A percentile compares a stretch with the other conserved stretches of the same genome.
phyloP scores from a whole-genome alignment of 1,140 invertebrate genomes.

The Kradibia gibbosae region DNA sequence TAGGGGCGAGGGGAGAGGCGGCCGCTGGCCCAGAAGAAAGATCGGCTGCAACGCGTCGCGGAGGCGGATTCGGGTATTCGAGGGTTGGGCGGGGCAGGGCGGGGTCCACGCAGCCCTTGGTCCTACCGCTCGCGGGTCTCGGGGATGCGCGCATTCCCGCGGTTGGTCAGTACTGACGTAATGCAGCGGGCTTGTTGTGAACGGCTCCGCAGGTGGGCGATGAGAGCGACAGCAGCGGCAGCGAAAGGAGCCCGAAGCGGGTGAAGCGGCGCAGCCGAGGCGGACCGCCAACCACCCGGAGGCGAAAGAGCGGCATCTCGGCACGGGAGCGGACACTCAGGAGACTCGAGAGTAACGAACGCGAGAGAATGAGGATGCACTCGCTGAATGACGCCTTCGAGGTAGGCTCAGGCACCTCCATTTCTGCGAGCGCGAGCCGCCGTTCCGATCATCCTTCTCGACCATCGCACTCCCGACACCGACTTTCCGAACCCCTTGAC shows the following conservation, averaged over 20 bases:
- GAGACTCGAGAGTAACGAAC: constrained; percentile 88
- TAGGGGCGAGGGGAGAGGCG: no score
- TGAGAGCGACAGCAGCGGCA: constrained; percentile 70
- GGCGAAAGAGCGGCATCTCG: constrained; percentile 80
- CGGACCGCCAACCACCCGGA: constrained; percentile 68
- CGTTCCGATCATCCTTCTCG: no score
- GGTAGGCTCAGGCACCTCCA: constrained; percentile 58
- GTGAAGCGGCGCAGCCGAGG: constrained; percentile 67
- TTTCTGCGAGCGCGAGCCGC: neutral
- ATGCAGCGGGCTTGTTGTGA: neutral
- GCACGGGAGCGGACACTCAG: constrained; percentile 86
- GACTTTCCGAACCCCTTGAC: no score
- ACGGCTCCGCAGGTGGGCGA: constrained; percentile 65
- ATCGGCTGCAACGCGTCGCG: no score
- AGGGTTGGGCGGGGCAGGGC: no score
- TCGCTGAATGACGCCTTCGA: constrained; percentile 91
- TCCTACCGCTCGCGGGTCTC: no score
- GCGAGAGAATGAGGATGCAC: constrained; percentile 91
- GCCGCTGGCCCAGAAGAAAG: no score
- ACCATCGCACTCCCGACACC: no score
- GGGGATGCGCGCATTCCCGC: neutral
- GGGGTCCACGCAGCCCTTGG: no score
- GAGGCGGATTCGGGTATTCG: no score
- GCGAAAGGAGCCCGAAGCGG: constrained; percentile 68
- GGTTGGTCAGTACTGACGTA: neutral